These are phyloP conservation scores for Blastomussa wellsi DNA, from an alignment of 92 coral and sea anemone species.

Conservation along the genomic window DNA sequence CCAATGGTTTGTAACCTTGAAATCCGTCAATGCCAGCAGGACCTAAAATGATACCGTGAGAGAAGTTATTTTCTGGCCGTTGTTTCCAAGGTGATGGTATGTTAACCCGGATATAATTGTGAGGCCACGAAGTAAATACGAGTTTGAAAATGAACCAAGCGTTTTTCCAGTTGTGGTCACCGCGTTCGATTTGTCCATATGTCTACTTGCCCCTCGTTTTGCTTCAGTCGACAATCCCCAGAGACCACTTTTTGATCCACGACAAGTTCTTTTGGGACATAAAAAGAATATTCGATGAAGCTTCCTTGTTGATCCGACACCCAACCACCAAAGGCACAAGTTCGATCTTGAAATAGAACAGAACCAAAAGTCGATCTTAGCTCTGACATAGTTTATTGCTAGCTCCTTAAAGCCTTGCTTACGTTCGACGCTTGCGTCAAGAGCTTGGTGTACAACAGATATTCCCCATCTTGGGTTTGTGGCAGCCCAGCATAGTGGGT, in stretches of 20 bases:
- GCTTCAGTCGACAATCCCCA: constrained; percentile 40
- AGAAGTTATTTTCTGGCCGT: not conserved
- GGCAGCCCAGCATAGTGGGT: constrained; percentile 58
- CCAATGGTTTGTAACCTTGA: constrained; percentile 46
- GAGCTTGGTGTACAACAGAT: constrained; percentile 34
- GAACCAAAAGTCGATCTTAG: constrained; percentile 2
- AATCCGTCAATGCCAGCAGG: constrained; percentile 41
- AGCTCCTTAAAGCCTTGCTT: constrained; percentile 52
- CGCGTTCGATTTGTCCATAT: constrained; percentile 33
- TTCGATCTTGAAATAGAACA: constrained; percentile 34
- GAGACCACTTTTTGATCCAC: constrained; percentile 11
- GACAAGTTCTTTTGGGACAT: constrained; percentile 26
- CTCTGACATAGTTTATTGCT: constrained; percentile 28
- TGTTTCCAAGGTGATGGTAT: constrained; percentile 39
- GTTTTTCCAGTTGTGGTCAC: constrained; percentile 30
- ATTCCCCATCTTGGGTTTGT: constrained; percentile 59
- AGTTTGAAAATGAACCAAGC: constrained; percentile 49
- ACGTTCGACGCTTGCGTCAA: constrained; percentile 49
- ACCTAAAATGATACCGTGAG: constrained; percentile 44
- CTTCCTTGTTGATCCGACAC: constrained; percentile 42
- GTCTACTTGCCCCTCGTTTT: constrained; percentile 26
- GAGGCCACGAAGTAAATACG: constrained; percentile 48
- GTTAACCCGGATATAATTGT: constrained; percentile 36
- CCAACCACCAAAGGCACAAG: constrained; percentile 82
- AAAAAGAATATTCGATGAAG: constrained; percentile 46